A percentile compares a stretch with the other conserved stretches of the same genome.
These are phyloP conservation scores for Paragorgia papillata DNA, from an alignment of 92 coral and sea anemone species.

Conservation along the genomic window DNA sequence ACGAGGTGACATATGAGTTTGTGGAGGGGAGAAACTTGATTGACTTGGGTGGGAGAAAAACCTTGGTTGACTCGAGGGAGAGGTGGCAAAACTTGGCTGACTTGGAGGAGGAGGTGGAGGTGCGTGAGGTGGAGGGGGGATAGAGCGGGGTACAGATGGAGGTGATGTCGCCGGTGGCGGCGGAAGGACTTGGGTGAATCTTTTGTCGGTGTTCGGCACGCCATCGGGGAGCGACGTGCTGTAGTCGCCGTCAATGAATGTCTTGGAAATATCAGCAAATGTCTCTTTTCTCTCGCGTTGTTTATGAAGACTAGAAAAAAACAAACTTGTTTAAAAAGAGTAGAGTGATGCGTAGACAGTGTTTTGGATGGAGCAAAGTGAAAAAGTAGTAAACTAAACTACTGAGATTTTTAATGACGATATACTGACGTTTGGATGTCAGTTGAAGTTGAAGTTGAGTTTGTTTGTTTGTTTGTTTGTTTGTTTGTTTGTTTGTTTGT, in stretches of 20 bases:
- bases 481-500: too few species aligned
- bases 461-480: too few species aligned
- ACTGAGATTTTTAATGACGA: too few species aligned
- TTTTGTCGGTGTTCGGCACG: conserved; percentile 57
- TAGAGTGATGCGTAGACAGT: too few species aligned
- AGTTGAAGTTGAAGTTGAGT: too few species aligned
- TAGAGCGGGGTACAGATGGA: conserved; percentile 46
- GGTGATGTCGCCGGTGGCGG: conserved; percentile 60
- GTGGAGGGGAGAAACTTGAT: too few species aligned
- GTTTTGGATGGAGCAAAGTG: too few species aligned
- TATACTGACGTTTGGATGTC: too few species aligned
- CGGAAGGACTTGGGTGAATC: conserved; percentile 63
- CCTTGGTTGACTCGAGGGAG: not conserved
- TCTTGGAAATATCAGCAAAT: conserved; percentile 85
- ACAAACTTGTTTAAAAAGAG: too few species aligned
- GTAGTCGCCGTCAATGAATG: conserved; percentile 75
- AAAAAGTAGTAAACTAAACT: too few species aligned
- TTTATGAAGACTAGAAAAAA: conserved; percentile 74
- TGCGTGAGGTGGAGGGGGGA: conserved; percentile 61
- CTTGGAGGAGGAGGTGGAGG: conserved; percentile 72
- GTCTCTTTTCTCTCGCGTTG: conserved; percentile 66
- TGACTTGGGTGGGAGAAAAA: too few species aligned
- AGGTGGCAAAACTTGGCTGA: conserved; percentile 48
- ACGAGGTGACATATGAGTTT: too few species aligned
- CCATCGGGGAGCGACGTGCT: conserved; percentile 22